Conservation (phyloP, 2,888 invertebrate species). For the Ecliptopera silaceata region DNA sequence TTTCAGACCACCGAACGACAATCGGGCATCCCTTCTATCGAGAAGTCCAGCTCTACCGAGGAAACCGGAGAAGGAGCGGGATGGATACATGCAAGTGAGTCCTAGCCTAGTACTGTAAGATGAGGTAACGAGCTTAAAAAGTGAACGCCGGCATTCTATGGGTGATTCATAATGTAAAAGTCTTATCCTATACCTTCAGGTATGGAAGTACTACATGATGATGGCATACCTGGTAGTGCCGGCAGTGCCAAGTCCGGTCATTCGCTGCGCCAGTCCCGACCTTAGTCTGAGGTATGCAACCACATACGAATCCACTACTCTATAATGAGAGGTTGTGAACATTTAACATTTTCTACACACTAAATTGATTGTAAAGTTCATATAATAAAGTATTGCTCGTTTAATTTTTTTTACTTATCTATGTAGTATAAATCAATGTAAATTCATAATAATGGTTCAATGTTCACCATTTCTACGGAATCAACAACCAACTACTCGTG, state of each 20-base stretch:
- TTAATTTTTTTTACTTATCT: too few species aligned
- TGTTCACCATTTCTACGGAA: conserved; percentile 1
- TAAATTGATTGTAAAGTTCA: too few species aligned
- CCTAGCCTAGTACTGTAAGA: background rate
- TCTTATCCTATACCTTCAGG: too few species aligned
- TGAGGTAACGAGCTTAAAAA: too few species aligned
- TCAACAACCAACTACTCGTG: background rate
- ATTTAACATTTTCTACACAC: background rate
- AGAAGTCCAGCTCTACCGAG: conserved; percentile 93
- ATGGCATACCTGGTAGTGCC: conserved; percentile 98
- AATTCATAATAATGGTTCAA: conserved; percentile 4
- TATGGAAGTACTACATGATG: conserved; percentile 99
- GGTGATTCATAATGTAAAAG: too few species aligned
- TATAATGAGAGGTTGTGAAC: conserved; percentile 10
- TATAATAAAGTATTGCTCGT: too few species aligned
- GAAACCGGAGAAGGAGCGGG: conserved; percentile 96
- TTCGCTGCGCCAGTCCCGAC: conserved; percentile 96
- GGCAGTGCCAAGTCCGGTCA: conserved; percentile 92
- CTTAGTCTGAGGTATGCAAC: conserved; percentile 90
- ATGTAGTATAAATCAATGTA: background rate
- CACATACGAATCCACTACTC: background rate
- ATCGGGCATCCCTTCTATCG: conserved; percentile 94
- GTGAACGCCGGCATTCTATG: too few species aligned
- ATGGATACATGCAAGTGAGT: conserved; percentile 92
- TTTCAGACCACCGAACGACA: conserved; percentile 95